phyloP scores from a whole-genome alignment of 2,113 vertebrate genomes.

The Lanius collurio region DNA sequence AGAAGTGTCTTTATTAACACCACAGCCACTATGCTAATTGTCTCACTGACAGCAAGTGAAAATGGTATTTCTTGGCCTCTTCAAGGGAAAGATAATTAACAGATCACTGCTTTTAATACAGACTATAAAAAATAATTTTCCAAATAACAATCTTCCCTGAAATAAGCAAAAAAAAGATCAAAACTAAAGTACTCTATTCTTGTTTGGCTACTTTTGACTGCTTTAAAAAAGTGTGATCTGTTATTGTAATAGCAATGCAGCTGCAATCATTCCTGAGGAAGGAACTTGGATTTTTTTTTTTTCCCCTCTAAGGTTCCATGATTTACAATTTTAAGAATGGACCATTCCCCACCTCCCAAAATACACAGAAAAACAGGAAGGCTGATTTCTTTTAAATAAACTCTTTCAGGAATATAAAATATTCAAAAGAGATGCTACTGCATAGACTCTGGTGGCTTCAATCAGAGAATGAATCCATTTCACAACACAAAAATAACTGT shows the following conservation, averaged over 20 bases:
- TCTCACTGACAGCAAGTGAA: not conserved
- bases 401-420: not conserved
- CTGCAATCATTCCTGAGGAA: not conserved
- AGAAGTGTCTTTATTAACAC: not conserved
- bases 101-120: not conserved
- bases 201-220: not conserved
- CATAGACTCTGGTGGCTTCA: not conserved
- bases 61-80: not conserved
- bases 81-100: not conserved
- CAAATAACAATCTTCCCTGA: not conserved
- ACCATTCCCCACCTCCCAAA: not conserved
- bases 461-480: not conserved
- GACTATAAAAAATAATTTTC: not conserved
- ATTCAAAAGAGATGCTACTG: not conserved
- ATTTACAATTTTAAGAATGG: not conserved
- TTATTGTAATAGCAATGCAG: not conserved
- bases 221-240: not conserved
- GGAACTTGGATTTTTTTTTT: rapidly evolving
- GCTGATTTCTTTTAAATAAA: not conserved
- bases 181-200: not conserved
- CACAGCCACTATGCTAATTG: not conserved
- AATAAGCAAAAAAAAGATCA: not conserved
- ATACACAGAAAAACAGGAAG: not conserved
- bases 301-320: not conserved
- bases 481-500: not conserved